Base-by-base conservation (phyloP, 2,888 invertebrate genomes). In the Chrysina gloriosa region DNA sequence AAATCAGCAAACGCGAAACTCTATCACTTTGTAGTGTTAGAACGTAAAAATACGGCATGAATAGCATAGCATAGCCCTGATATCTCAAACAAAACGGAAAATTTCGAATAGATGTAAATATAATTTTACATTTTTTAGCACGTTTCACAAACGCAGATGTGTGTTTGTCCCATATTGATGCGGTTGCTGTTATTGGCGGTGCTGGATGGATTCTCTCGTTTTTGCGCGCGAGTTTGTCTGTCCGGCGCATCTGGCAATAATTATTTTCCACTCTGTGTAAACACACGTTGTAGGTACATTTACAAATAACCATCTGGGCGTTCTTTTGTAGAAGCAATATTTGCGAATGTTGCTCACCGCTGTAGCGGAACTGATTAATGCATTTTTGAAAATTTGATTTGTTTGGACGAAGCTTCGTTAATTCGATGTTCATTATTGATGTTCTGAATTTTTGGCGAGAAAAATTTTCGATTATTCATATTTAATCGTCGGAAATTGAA, bases 211-310 rank as follows among this genome's bases (percentile, higher is more conserved):
- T 42, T 25, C 11, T n/a, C 14, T n/a, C 4, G 27, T 29, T 52
- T 29, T 52, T 29, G 21, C 29, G 14, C 56, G 7, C 9, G 39
- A 11, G 14, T n/a, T n/a, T n/a, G n/a, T n/a, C 25, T 42, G 39
- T 25, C 27, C 25, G 39, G 25, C 39, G 25, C 58, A 58, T 23
- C 42, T 58, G 58, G 58, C 58, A 25, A 58, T 58, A 42, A 58
- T 58, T 58, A 58, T 58, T 58, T 58, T 58, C 42, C 58, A 42
- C 58, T 58, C 42, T 58, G 39, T 11, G 58, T 42, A 58, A 58
- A 58, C 42, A 58, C 42, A 58, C 23, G 39, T 25, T 58, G 58
- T 14, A 39, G 23, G 25, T 58, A 58, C 58, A 42, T 58, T 58
- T 42, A 58, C 58, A 42, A 58, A 58, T 58, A 58, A 58, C 58